Conservation (phyloP, 1,140 invertebrate genomes). For the Halesus radiatus region DNA sequence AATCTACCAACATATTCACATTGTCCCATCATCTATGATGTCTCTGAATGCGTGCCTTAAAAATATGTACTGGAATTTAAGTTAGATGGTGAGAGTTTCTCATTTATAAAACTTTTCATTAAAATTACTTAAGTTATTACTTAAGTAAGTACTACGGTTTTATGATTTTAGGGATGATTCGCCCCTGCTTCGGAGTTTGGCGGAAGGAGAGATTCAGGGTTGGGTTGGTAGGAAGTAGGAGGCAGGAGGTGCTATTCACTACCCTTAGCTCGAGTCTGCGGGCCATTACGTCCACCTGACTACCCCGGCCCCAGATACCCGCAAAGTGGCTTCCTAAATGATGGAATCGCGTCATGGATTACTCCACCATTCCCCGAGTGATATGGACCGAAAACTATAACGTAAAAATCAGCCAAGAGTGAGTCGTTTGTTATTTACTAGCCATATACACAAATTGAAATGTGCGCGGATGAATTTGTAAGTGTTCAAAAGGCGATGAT, state of each 20-base stretch:
- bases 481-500: constrained; percentile 2
- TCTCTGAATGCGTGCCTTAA: too few relatives aligned
- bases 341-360: constrained; percentile 11
- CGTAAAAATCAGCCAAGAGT: not conserved
- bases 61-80: too few relatives aligned
- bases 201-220: not conserved
- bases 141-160: too few relatives aligned
- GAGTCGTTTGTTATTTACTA: constrained; percentile 6
- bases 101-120: too few relatives aligned
- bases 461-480: not conserved
- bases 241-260: too few relatives aligned
- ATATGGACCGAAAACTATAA: not conserved
- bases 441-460: constrained; percentile 12
- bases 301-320: not conserved
- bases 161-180: too few relatives aligned
- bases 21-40: too few relatives aligned
- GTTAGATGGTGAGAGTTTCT: too few relatives aligned
- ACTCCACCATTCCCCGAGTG: not conserved
- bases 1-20: too few relatives aligned
- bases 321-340: constrained; percentile 2
- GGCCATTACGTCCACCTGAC: not conserved
- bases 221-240: not conserved
- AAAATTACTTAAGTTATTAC: too few relatives aligned
- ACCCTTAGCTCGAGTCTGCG: too few relatives aligned
- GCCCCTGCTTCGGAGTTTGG: too few relatives aligned